These are phyloP conservation scores for Chelonus insularis DNA, from an alignment of 1,140 invertebrate species.

Conservation along the genomic window DNA sequence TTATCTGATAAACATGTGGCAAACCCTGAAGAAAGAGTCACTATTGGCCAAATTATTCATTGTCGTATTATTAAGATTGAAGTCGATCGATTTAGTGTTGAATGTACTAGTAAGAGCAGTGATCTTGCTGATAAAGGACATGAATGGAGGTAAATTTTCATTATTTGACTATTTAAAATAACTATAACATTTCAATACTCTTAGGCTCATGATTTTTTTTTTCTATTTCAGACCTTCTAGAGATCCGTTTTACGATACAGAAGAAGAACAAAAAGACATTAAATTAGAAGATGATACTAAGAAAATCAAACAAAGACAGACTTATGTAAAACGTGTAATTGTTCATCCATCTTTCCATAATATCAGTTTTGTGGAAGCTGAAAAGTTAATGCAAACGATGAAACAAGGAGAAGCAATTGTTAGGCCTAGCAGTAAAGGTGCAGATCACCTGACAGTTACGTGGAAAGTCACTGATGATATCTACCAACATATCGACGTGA, in stretches of 20 bases:
- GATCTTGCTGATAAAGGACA: constrained; percentile 90
- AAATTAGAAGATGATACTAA: constrained; percentile 80
- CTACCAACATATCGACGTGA: constrained; percentile 94
- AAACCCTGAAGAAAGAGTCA: constrained; percentile 91
- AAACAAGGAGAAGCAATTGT: constrained; percentile 97
- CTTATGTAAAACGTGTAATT: constrained; percentile 93
- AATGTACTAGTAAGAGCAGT: constrained; percentile 91
- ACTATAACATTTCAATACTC: too few relatives aligned
- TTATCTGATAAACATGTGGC: constrained; percentile 92
- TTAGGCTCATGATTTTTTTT: too few relatives aligned
- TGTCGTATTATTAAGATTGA: constrained; percentile 96
- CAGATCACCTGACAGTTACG: constrained; percentile 94
- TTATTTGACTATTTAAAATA: too few relatives aligned
- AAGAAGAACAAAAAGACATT: constrained; percentile 79
- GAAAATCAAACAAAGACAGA: constrained; percentile 76
- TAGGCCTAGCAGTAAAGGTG: constrained; percentile 93
- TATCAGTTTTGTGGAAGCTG: constrained; percentile 90
- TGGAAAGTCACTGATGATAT: constrained; percentile 97
- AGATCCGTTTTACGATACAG: constrained; percentile 92
- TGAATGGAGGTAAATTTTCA: too few relatives aligned
- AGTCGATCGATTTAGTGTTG: constrained; percentile 90
- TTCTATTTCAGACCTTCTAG: constrained; percentile 80
- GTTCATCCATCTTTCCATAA: constrained; percentile 98
- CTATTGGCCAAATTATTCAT: constrained; percentile 85
- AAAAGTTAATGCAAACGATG: constrained; percentile 87